Evolutionary conservation across 2,888 invertebrate genomes (phyloP).

Genomic region (Rhagonycha lutea): DNA sequence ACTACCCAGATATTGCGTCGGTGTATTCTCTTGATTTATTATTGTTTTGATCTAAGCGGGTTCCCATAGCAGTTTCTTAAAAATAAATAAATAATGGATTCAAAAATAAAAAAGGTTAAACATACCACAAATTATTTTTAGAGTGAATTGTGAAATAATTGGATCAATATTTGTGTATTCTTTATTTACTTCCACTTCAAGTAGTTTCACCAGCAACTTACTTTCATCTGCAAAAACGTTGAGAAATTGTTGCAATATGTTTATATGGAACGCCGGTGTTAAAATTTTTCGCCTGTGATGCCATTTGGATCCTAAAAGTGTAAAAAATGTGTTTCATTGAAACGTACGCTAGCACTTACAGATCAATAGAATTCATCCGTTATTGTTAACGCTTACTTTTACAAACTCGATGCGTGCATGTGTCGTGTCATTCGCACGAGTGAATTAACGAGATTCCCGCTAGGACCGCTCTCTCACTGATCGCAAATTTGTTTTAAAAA

Average conservation of each 20-base stretch:
- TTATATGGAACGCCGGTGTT: not conserved
- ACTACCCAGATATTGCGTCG: constrained; percentile 63
- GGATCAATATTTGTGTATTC: not conserved
- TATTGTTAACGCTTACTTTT: no score
- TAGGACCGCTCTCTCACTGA: no score
- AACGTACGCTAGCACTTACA: no score
- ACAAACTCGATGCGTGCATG: no score
- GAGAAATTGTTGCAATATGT: not conserved
- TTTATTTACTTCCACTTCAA: not conserved
- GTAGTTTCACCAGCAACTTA: not conserved
- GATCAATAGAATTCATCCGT: no score
- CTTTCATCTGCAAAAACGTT: not conserved
- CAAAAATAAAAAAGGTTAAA: no score
- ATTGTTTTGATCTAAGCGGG: constrained; percentile 57
- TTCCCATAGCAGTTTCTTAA: constrained; percentile 72
- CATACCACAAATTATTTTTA: not conserved
- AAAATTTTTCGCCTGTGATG: not conserved
- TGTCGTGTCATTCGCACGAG: no score
- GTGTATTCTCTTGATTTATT: constrained; percentile 23
- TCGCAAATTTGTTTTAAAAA: no score
- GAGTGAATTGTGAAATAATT: not conserved
- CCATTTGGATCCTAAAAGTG: not conserved
- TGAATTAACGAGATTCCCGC: no score
- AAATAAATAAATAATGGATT: constrained; percentile 12
- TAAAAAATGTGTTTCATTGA: no score